Percentiles rank a stretch among this genome's conserved stretches.
These are phyloP conservation scores for Melinopterus prodromus DNA, from an alignment of 2,888 invertebrate genomes.

Conservation along the genomic window DNA sequence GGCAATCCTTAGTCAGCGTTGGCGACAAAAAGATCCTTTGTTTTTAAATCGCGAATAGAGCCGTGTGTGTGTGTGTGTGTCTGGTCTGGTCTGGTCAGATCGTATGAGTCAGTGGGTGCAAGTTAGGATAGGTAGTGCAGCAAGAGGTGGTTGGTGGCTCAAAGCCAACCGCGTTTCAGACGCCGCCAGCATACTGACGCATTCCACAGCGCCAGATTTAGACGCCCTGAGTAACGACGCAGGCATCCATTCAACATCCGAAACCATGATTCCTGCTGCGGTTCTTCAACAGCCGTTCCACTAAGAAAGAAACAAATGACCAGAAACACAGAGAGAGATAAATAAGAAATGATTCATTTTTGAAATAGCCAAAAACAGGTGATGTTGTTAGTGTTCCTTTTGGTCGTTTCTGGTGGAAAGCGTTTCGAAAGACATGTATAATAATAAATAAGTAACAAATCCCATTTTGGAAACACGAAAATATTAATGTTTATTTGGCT, in stretches of 20 bases:
- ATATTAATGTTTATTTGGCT: background rate
- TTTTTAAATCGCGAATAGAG: background rate
- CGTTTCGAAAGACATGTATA: background rate
- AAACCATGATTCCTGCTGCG: constrained; percentile 46
- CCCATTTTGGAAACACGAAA: background rate
- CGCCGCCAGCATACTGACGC: constrained; percentile 58
- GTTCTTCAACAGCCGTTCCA: background rate
- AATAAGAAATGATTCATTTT: background rate
- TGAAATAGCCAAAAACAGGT: background rate
- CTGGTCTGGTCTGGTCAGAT: constrained; percentile 17
- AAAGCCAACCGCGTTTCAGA: constrained; percentile 54
- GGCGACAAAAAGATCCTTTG: background rate
- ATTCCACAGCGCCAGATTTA: constrained; percentile 57
- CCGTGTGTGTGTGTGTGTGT: background rate
- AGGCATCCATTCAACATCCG: constrained; percentile 53
- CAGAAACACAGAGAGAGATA: background rate
- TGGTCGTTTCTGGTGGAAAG: background rate
- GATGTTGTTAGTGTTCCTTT: background rate
- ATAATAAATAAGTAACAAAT: background rate
- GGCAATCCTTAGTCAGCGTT: background rate
- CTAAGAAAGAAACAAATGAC: background rate
- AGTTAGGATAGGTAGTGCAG: constrained; percentile 55
- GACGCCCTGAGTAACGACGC: constrained; percentile 56
- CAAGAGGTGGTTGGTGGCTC: constrained; percentile 58
- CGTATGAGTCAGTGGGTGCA: constrained; percentile 55